Percentiles rank a stretch among this genome's conserved stretches.
Evolutionary conservation across 2,888 invertebrate species (phyloP).

Genomic region (Melinaea menophilus): DNA sequence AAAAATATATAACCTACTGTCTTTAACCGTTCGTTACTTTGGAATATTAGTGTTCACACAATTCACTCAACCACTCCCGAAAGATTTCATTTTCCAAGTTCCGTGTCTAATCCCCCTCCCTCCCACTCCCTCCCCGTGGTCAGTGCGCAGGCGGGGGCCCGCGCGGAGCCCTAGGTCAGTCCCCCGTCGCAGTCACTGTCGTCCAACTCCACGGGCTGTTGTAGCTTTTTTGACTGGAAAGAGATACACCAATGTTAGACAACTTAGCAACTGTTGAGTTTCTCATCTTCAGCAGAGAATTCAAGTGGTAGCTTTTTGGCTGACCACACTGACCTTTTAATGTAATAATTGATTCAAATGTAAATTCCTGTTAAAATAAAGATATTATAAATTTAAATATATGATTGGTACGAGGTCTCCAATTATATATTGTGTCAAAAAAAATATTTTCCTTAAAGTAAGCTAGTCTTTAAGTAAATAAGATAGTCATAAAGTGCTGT

Average conservation of each 20-base stretch:
- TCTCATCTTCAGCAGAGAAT: too few species aligned
- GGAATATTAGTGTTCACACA: slow-evolving; percentile 2
- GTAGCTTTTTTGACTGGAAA: slow-evolving; percentile 80
- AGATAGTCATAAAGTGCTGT: too few species aligned
- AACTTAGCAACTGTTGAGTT: too few species aligned
- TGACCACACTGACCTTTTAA: too few species aligned
- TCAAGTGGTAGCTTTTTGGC: too few species aligned
- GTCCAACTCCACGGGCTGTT: slow-evolving; percentile 82
- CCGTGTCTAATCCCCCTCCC: slow-evolving; percentile 17
- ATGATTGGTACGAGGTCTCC: too few species aligned
- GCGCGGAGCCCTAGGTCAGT: slow-evolving; percentile 80
- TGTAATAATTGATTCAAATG: too few species aligned
- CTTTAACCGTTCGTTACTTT: slow-evolving; percentile 15
- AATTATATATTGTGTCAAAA: too few species aligned
- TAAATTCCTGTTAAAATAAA: too few species aligned
- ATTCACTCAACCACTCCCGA: slow-evolving; percentile 1
- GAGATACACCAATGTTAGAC: slow-evolving; percentile 23
- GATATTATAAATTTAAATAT: too few species aligned
- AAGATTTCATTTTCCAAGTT: slow-evolving; percentile 4
- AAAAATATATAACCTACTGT: slow-evolving; percentile 24
- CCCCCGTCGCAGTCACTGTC: slow-evolving; percentile 80
- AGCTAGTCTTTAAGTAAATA: too few species aligned
- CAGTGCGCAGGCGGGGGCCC: slow-evolving; percentile 69
- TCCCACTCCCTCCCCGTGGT: slow-evolving; percentile 33
- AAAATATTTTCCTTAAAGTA: too few species aligned